Evolutionary conservation across 1,140 invertebrate genomes (phyloP).

Genomic region (Drosophila nasuta): DNA sequence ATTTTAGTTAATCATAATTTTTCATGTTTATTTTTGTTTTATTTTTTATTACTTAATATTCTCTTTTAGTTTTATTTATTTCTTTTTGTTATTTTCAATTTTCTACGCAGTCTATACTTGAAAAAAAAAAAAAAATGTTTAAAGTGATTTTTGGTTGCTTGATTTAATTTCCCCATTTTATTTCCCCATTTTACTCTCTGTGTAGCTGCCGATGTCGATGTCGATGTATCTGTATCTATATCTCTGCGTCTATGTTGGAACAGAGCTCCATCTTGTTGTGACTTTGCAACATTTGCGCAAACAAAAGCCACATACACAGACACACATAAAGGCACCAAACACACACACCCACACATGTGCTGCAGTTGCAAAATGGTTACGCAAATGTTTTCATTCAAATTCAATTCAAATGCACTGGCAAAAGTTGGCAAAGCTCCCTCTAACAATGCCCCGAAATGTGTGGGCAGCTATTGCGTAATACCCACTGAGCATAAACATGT

Average conservation of each 20-base stretch:
- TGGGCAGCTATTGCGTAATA: slow-evolving; percentile 30
- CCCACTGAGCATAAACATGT: slow-evolving; percentile 8
- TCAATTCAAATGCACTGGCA: slow-evolving; percentile 63
- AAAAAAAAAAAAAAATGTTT: too few relatives aligned
- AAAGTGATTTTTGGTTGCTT: too few relatives aligned
- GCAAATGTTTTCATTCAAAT: slow-evolving; percentile 73
- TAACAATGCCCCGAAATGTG: slow-evolving; percentile 4
- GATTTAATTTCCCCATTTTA: too few relatives aligned
- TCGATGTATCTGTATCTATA: slow-evolving; percentile 7
- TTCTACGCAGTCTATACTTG: too few relatives aligned
- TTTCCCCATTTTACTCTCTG: not conserved
- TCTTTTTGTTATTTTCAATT: too few relatives aligned
- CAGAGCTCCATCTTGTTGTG: slow-evolving; percentile 23
- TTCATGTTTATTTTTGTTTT: too few relatives aligned
- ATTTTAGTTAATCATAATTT: too few relatives aligned
- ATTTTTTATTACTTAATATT: too few relatives aligned
- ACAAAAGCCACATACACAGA: slow-evolving; percentile 20
- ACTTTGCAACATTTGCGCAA: slow-evolving; percentile 46
- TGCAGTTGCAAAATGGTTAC: slow-evolving; percentile 71
- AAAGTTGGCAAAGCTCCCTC: slow-evolving; percentile 31
- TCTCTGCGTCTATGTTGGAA: slow-evolving; percentile 26
- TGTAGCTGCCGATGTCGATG: slow-evolving; percentile 27
- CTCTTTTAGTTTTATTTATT: too few relatives aligned
- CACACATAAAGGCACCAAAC: not conserved
- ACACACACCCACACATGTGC: slow-evolving; percentile 14